phyloP scores from a whole-genome alignment of 2,888 invertebrate genomes.

The Liposcelis brunnea region DNA sequence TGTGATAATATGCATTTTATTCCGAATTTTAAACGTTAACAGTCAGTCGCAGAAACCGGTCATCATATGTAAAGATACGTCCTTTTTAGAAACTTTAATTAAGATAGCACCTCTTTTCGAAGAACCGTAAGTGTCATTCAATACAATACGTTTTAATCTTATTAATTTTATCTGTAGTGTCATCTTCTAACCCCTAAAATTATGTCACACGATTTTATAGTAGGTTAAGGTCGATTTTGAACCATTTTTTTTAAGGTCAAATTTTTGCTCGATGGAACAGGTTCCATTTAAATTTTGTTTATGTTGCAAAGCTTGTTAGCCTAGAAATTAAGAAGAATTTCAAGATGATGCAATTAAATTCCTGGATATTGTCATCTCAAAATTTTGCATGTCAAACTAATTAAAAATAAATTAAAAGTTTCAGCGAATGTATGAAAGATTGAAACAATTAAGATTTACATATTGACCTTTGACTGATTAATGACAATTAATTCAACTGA shows the following conservation, averaged over 20 bases:
- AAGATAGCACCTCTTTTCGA: constrained; percentile 61
- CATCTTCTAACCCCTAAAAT: too few relatives aligned
- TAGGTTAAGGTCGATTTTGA: neutral
- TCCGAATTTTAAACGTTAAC: constrained; percentile 69
- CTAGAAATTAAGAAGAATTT: too few relatives aligned
- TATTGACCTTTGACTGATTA: too few relatives aligned
- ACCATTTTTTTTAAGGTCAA: neutral
- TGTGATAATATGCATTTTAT: constrained; percentile 64
- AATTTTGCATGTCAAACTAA: neutral
- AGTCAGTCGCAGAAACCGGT: constrained; percentile 63
- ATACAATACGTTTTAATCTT: neutral
- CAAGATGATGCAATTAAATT: too few relatives aligned
- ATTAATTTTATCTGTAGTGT: neutral
- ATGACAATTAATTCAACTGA: too few relatives aligned
- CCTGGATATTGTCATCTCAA: too few relatives aligned
- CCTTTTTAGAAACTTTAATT: constrained; percentile 57
- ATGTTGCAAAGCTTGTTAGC: too few relatives aligned
- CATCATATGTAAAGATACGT: constrained; percentile 57
- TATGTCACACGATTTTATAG: neutral
- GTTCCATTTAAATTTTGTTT: too few relatives aligned
- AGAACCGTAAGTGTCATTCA: constrained; percentile 56
- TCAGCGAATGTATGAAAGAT: neutral
- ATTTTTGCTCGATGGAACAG: too few relatives aligned
- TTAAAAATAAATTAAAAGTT: too few relatives aligned
- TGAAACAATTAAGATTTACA: too few relatives aligned